Evolutionary conservation across 2,797 vertebrate species (phyloP), one percentile per base, ranked within the genome.

Genomic region (Crenichthys baileyi): DNA sequence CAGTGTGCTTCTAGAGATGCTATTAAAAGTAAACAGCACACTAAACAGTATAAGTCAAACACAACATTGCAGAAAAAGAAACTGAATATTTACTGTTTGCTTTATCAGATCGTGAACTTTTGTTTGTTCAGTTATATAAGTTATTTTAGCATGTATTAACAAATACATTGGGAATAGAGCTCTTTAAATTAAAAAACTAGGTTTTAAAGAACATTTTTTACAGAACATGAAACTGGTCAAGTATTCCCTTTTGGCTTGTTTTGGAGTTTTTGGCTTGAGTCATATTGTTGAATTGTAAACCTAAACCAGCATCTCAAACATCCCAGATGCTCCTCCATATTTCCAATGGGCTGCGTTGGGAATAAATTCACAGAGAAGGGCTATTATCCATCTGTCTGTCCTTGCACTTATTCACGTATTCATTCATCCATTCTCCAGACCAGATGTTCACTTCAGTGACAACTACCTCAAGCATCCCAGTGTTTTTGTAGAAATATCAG

Each of bases 321-420:
- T 79, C 80, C 79, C 81, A 80, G 86, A 84, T 88, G 83, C 68
- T 75, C 36, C 0, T 58, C 39, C 73, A 61, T 84, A 39, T 81
- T 86, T 50, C 72, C 73, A 55, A 2, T 58, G 72, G 72, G 70
- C 78, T 81, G 79, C 11, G 26, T 50, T 61, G 81, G 81, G 77
- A 90, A 81, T 77, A 75, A 24, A 83, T 87, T 89, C 71, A 76
- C 82, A 78, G 78, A 81, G 82, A 83, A 7, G 56, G 39, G 39
- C 82, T 79, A 63, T 92, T 86, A 87, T 88, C 93, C 92, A 90
- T 92, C 91, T 91, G 91, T 84, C 79, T 85, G 22, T 79, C 73
- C 71, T 29, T 29, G 15, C 63, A 11, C 76, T 77, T 76, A 39
- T 78, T 79, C 82, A 70, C 26, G 0, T 70, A 79, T 74, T 81